These are phyloP conservation scores for Leptopilina drosophilae DNA, from an alignment of 2,888 invertebrate species.

Conservation along the genomic window DNA sequence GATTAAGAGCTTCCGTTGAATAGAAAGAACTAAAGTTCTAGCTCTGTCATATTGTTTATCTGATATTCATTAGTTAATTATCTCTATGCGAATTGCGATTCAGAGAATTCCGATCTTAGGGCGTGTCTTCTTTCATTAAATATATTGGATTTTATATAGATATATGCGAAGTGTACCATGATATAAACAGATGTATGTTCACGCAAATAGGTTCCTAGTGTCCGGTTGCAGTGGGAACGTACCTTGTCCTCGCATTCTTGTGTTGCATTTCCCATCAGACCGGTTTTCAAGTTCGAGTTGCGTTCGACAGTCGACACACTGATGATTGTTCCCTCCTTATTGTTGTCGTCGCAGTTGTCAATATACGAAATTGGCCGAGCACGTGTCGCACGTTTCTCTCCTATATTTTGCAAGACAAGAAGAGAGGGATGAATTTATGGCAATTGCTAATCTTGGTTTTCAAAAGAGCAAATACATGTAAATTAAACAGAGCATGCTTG, in stretches of 20 bases:
- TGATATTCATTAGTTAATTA: conserved; percentile 20
- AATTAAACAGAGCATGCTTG: not conserved
- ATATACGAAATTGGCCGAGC: not conserved
- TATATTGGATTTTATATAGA: conserved; percentile 18
- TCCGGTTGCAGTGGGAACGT: conserved; percentile 31
- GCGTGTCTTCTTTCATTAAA: conserved; percentile 24
- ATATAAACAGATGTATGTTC: conserved; percentile 34
- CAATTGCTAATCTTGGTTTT: not conserved
- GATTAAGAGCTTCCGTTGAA: no score
- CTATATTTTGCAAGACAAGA: not conserved
- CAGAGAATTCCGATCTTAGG: conserved; percentile 15
- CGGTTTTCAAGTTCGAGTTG: conserved; percentile 25
- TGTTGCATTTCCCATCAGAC: conserved; percentile 25
- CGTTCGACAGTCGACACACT: conserved; percentile 16
- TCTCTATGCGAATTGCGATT: not conserved
- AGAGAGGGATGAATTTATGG: not conserved
- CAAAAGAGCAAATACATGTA: not conserved
- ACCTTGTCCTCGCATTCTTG: conserved; percentile 33
- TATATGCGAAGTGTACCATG: not conserved
- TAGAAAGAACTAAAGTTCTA: no score
- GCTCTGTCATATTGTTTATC: not conserved
- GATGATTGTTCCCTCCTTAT: conserved; percentile 9
- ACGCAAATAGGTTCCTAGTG: conserved; percentile 31
- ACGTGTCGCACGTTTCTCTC: not conserved
- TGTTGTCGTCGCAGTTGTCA: not conserved